Base-by-base conservation (phyloP, 2,113 vertebrate species). In the Entosphenus tridentatus region DNA sequence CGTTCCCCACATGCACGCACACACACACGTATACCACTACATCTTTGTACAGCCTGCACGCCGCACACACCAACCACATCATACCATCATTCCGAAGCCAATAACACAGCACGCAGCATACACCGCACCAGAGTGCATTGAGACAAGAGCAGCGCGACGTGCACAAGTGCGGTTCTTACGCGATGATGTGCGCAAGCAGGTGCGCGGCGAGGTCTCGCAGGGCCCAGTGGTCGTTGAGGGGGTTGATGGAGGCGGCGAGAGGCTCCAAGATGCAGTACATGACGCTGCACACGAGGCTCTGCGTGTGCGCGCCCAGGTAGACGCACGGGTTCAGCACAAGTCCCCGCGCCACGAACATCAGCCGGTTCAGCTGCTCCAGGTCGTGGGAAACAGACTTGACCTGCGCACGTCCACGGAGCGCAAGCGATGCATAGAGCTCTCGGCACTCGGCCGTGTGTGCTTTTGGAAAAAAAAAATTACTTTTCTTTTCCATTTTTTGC, bases 211-310 rank as follows among this genome's bases (percentile, higher is more conserved):
- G 89, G 73, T 95, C 89, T 1, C 88, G 75, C 16, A 95, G 80
- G 9, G 87, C 89, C 89, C 89, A 95, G 81, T 95, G 89, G 79
- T 92, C 89, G 9, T 95, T 95, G n/a, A 95, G 82, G 1, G 89
- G 89, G 74, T 95, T 95, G 74, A 95, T 92, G 76, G 88, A 95
- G 57, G 89, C 89, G 0, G 88, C 89, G 68, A 95, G 79, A 0
- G 89, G 89, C 78, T 95, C 89, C 70, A 92, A 74, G 72, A 91
- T 88, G 67, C 89, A 95, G 79, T 95, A 95, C 78, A 89, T 85
- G 73, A 95, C 86, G 1, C 89, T 95, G 78, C 82, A 85, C 11
- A 90, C 84, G 57, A 95, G 78, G 73, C 86, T 91, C 58, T 84
- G 83, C 2, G 87, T 85, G 1, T 91, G 92, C 2, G 87, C 84